Conservation (phyloP, 2,113 vertebrate species). For the Ailuropoda melanoleuca region DNA sequence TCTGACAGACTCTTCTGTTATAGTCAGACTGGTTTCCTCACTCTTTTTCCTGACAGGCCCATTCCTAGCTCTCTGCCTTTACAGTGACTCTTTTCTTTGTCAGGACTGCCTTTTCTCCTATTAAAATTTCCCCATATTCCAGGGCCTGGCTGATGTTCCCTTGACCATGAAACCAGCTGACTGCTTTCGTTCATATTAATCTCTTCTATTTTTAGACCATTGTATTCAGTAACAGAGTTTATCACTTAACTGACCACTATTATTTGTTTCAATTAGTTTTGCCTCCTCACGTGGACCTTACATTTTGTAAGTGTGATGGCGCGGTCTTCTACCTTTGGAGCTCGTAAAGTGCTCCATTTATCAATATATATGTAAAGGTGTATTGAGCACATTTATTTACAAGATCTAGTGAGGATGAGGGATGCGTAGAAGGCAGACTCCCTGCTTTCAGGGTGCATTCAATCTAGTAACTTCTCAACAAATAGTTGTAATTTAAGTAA, state of each 20-base stretch:
- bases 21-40: neutral
- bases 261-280: constrained; percentile 14
- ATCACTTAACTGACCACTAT: neutral
- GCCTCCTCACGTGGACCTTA: neutral
- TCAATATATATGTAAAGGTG: neutral
- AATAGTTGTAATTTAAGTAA: constrained; percentile 10
- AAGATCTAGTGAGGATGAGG: neutral
- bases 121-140: neutral
- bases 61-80: neutral
- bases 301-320: neutral
- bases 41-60: neutral
- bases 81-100: neutral
- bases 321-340: neutral
- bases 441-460: neutral
- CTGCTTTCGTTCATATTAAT: constrained; percentile 10
- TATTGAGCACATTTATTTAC: neutral
- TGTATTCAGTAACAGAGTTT: neutral
- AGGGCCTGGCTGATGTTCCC: neutral
- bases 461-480: neutral
- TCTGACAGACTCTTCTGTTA: neutral
- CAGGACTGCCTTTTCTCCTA: neutral
- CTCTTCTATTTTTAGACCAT: constrained; percentile 39
- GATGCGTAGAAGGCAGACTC: neutral
- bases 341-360: neutral
- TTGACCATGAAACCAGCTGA: constrained; percentile 36